phyloP scores from a whole-genome alignment of 1,140 invertebrate species.

The Drosophila carrolli region DNA sequence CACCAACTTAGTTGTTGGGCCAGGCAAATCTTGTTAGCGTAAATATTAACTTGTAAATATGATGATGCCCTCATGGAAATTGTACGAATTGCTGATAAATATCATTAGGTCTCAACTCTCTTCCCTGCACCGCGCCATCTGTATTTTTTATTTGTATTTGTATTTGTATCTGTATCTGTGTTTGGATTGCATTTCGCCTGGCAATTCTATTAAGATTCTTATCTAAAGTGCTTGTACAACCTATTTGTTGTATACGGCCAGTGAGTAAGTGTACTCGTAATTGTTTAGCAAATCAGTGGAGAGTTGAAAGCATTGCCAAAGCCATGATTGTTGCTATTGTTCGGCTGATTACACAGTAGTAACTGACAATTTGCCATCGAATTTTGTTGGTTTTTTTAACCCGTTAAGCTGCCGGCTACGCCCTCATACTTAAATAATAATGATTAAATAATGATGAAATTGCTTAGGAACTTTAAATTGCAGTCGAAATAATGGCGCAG shows the following conservation, averaged over 20 bases:
- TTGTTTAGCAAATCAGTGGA: slow-evolving; percentile 78
- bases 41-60: slow-evolving; percentile 84
- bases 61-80: slow-evolving; percentile 84
- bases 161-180: slow-evolving; percentile 27
- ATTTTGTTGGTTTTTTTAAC: slow-evolving; percentile 34
- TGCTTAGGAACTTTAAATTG: slow-evolving; percentile 3
- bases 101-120: slow-evolving; percentile 66
- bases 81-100: slow-evolving; percentile 81
- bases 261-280: slow-evolving; percentile 64
- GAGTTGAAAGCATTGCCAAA: slow-evolving; percentile 39
- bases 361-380: slow-evolving; percentile 74
- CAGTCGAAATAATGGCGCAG: not conserved
- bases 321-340: slow-evolving; percentile 43
- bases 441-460: slow-evolving; percentile 21
- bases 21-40: slow-evolving; percentile 78
- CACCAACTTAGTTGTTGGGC: slow-evolving; percentile 50
- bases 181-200: slow-evolving; percentile 75
- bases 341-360: slow-evolving; percentile 73
- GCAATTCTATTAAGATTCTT: slow-evolving; percentile 81
- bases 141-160: slow-evolving; percentile 34
- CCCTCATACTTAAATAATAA: slow-evolving; percentile 20
- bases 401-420: slow-evolving; percentile 26
- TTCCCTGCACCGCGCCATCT: slow-evolving; percentile 2
- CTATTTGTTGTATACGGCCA: slow-evolving; percentile 63
- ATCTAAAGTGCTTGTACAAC: slow-evolving; percentile 77